Evolutionary conservation across 2,888 invertebrate species (phyloP).

Genomic region (Rhabditoides inermis): DNA sequence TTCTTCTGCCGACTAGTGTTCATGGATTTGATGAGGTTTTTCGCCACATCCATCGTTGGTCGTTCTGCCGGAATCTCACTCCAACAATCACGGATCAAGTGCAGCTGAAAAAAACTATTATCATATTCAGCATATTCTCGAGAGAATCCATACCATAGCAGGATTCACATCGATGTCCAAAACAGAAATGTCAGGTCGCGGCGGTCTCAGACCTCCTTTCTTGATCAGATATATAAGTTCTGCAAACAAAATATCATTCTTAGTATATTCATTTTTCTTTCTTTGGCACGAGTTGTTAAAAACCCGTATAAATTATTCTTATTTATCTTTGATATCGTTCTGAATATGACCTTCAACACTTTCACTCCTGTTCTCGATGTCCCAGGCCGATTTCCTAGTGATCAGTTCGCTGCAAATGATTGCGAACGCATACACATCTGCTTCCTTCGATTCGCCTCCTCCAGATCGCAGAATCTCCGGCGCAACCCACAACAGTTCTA

Average conservation of each 20-base stretch:
- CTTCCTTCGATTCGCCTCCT: conserved; percentile 9
- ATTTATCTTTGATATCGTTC: too few relatives aligned
- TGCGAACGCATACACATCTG: conserved; percentile 14
- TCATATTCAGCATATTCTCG: background rate
- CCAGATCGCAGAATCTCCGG: conserved; percentile 25
- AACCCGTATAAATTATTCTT: too few relatives aligned
- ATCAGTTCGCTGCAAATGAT: conserved; percentile 24
- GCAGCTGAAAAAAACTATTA: background rate
- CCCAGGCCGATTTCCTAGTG: conserved; percentile 13
- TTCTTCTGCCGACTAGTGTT: too few relatives aligned
- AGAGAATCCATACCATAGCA: conserved; percentile 8
- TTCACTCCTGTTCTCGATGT: conserved; percentile 17
- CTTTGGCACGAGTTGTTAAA: too few relatives aligned
- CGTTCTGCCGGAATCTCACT: conserved; percentile 21
- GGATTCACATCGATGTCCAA: conserved; percentile 16
- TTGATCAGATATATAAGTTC: conserved; percentile 26
- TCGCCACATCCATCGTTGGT: conserved; percentile 10
- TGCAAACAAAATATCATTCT: conserved; percentile 1
- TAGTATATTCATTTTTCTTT: too few relatives aligned
- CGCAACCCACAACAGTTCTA: conserved; percentile 36
- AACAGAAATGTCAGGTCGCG: conserved; percentile 8
- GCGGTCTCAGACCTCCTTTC: conserved; percentile 14
- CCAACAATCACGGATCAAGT: conserved; percentile 26
- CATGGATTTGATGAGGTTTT: too few relatives aligned
- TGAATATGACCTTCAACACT: conserved; percentile 23